Conservation (phyloP, 1,140 invertebrate genomes). For the Microplitis mediator region DNA sequence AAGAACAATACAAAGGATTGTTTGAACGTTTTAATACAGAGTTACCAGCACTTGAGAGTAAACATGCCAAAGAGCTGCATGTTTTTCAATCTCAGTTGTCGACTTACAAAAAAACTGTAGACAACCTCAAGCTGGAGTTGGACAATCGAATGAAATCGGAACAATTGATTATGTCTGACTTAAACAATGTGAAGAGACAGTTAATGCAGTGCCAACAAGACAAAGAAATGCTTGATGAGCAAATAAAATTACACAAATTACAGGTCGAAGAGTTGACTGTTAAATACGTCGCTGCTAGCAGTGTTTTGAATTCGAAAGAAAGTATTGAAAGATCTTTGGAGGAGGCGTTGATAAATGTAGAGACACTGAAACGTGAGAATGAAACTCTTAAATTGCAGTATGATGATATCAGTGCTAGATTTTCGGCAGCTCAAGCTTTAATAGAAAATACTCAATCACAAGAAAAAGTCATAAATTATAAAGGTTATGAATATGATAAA, state of each 20-base stretch:
- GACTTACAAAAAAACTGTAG: slow-evolving; percentile 52
- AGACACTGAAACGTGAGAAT: slow-evolving; percentile 47
- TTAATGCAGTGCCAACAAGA: slow-evolving; percentile 41
- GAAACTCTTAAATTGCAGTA: slow-evolving; percentile 47
- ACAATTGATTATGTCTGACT: slow-evolving; percentile 40
- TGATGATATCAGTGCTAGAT: slow-evolving; percentile 47
- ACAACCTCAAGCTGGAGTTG: slow-evolving; percentile 51
- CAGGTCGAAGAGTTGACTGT: slow-evolving; percentile 54
- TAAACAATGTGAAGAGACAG: slow-evolving; percentile 37
- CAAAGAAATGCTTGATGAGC: slow-evolving; percentile 46
- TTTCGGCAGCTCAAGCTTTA: slow-evolving; percentile 43
- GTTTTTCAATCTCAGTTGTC: slow-evolving; percentile 51
- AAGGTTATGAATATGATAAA: slow-evolving; percentile 43
- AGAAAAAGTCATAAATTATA: slow-evolving; percentile 42
- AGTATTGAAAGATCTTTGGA: slow-evolving; percentile 55
- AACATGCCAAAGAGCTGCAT: slow-evolving; percentile 53
- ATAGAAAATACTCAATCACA: slow-evolving; percentile 44
- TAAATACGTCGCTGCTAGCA: slow-evolving; percentile 49
- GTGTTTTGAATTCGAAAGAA: slow-evolving; percentile 55
- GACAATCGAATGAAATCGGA: slow-evolving; percentile 42
- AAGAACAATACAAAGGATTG: slow-evolving; percentile 42
- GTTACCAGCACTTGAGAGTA: slow-evolving; percentile 45
- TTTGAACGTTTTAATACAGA: slow-evolving; percentile 45
- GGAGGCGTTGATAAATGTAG: slow-evolving; percentile 46
- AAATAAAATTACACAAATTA: slow-evolving; percentile 49